Evolutionary conservation across 1,140 invertebrate genomes (phyloP), one percentile per base, ranked within the genome.

Genomic region (Orius insidiosus): DNA sequence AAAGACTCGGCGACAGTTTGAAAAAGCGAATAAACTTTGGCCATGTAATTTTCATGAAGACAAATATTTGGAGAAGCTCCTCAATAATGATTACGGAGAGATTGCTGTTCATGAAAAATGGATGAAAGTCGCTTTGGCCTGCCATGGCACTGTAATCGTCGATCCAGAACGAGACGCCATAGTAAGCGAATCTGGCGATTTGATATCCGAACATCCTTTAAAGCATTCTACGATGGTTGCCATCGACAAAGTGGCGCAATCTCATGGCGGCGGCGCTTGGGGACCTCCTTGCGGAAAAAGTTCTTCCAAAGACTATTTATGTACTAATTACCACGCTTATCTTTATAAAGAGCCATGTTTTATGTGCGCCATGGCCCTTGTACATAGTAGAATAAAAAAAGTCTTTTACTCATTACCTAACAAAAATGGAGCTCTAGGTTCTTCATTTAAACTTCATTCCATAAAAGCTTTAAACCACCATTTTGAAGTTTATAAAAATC

Each of bases 301-400:
- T 13, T 7, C 37, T 7, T 11, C 19, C 7, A 31, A 16, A 7
- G 41, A 43, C 0, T 96, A 95, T 61, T 64, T 95, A 5, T 93
- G 88, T 62, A 94, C 88, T 0, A 80, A 80, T 7, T 92, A 86
- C 63, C 81, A 89, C 66, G 60, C 85, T 1, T 95, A 90, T 59
- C 58, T 87, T 9, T 73, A 78, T 1, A 68, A 68, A 46, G 92
- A 96, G 59, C 92, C 92, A 0, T 97, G 93, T 63, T 59, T 85
- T 2, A 87, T 96, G 75, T 95, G 93, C 66, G 70, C 85, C 0
- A 96, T 96, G 92, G 90, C 83, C 1, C 62, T 96, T 38, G 70
- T 95, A 1, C 93, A 96, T 63, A 86, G 85, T 18, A 66, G 93
- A 53, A 75, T 76, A 0, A 73, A 73, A 19, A 68, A 82, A 52